These are phyloP conservation scores for Microplitis mediator DNA, from an alignment of 1,140 invertebrate species.

Conservation along the genomic window DNA sequence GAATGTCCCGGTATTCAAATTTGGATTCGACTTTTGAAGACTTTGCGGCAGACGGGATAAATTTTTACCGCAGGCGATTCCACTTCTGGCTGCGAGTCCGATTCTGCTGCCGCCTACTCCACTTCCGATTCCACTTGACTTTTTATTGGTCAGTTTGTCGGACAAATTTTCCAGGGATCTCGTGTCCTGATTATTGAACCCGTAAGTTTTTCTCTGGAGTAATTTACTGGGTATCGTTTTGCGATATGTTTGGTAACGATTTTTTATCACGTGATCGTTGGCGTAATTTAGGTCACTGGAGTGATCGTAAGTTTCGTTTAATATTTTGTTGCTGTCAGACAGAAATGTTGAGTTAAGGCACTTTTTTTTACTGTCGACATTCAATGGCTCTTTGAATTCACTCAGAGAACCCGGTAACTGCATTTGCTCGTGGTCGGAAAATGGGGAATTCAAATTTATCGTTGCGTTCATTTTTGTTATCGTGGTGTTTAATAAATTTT, in stretches of 20 bases:
- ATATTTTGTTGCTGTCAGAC: neutral
- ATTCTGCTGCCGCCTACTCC: neutral
- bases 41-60: constrained; percentile 52
- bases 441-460: no score
- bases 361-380: neutral
- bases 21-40: constrained; percentile 59
- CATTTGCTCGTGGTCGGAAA: no score
- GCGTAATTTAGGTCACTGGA: neutral
- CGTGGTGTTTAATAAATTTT: no score
- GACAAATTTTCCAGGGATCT: constrained; percentile 12
- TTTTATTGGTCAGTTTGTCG: neutral
- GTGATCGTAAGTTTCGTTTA: neutral
- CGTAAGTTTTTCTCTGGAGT: neutral
- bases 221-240: constrained; percentile 28
- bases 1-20: constrained; percentile 46
- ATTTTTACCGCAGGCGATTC: constrained; percentile 38
- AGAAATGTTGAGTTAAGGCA: constrained; percentile 12
- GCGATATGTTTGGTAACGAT: constrained; percentile 44
- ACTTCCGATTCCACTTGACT: neutral
- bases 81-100: neutral
- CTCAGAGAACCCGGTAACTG: no score
- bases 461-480: no score
- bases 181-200: neutral
- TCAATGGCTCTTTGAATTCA: no score
- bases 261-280: constrained; percentile 23